Evolutionary conservation across 2,113 vertebrate species (phyloP).

Genomic region (Hemicordylus capensis): DNA sequence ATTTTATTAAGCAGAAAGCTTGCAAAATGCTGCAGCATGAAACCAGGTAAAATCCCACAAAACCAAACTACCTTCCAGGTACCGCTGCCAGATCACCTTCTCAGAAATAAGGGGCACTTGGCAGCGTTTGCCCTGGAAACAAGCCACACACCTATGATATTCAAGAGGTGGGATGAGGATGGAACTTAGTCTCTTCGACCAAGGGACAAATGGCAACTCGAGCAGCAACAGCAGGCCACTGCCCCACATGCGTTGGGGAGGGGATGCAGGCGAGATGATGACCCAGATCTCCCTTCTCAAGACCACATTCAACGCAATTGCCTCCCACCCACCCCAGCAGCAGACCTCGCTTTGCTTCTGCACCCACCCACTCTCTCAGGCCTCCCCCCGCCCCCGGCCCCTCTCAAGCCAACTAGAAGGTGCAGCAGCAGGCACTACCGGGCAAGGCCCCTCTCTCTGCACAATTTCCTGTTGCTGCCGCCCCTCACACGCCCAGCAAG

Average conservation of each 20-base stretch:
- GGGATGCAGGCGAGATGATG: neutral
- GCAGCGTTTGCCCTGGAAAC: neutral
- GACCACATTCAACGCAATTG: neutral
- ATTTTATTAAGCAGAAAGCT: neutral
- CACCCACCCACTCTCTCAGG: neutral
- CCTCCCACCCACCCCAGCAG: neutral
- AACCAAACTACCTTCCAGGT: neutral
- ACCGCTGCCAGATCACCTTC: neutral
- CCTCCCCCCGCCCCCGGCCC: neutral
- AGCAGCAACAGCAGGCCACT: neutral
- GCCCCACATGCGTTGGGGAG: neutral
- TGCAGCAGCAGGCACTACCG: neutral
- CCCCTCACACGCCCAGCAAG: neutral
- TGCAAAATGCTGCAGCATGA: neutral
- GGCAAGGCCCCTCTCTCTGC: slow-evolving; percentile 32
- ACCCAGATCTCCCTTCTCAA: neutral
- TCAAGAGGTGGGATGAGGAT: neutral
- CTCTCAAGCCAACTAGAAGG: neutral
- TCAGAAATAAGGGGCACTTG: neutral
- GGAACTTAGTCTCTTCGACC: neutral
- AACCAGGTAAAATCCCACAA: neutral
- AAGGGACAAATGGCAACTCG: neutral
- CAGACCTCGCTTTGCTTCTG: neutral
- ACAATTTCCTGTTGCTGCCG: neutral
- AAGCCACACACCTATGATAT: neutral